Evolutionary conservation across 2,797 vertebrate genomes (phyloP).

Genomic region (Cyprinodon diabolis): DNA sequence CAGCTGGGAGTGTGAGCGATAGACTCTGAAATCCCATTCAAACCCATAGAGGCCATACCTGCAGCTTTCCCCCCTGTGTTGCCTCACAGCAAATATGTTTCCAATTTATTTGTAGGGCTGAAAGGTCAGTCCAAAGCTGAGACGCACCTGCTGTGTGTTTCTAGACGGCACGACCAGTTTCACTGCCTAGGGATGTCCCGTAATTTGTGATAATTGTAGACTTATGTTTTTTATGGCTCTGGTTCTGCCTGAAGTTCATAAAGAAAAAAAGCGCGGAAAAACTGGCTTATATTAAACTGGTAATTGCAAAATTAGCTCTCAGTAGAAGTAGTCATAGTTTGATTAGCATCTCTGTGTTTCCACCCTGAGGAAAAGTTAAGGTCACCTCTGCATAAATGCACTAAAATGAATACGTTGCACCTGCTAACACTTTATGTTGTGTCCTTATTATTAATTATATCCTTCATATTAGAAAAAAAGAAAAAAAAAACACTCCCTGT

Average conservation of each 20-base stretch:
- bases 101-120: slow-evolving; percentile 16
- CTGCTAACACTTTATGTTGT: no score
- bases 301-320: slow-evolving; percentile 12
- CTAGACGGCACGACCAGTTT: neutral
- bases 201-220: slow-evolving; percentile 40
- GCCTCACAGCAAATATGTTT: slow-evolving; percentile 25
- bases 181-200: slow-evolving; percentile 15
- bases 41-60: neutral
- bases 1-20: neutral
- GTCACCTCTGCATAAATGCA: no score
- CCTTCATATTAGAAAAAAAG: no score
- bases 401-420: no score
- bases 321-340: neutral
- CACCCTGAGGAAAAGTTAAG: neutral
- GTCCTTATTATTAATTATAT: no score
- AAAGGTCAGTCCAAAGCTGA: slow-evolving; percentile 14
- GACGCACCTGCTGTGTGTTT: slow-evolving; percentile 6
- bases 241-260: slow-evolving; percentile 25
- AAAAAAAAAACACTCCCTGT: no score
- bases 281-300: slow-evolving; percentile 11
- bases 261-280: slow-evolving; percentile 9
- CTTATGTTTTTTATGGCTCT: slow-evolving; percentile 4
- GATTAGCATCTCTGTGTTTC: neutral
- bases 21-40: neutral
- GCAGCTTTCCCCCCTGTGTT: neutral